Conservation (phyloP, 2,888 invertebrate species). For the Drosophila mayaguana region DNA sequence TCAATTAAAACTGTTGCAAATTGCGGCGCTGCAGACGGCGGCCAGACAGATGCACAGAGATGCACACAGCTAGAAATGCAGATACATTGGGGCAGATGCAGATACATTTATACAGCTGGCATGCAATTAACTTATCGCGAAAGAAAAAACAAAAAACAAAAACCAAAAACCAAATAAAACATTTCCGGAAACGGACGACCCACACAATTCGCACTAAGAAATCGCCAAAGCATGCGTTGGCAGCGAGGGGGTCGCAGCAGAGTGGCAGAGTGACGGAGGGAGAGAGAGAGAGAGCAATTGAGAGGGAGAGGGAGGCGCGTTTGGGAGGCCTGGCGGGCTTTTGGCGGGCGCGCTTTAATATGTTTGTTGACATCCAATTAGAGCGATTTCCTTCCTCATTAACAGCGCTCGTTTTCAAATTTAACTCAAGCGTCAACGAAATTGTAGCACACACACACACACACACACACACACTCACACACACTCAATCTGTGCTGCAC, state of each 20-base stretch:
- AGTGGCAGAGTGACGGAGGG: not conserved
- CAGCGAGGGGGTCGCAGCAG: not conserved
- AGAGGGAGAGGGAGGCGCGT: not conserved
- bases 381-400: constrained; percentile 80
- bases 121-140: constrained; percentile 79
- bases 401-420: constrained; percentile 70
- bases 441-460: constrained; percentile 53
- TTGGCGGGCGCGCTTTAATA: constrained; percentile 53
- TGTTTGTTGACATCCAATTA: constrained; percentile 81
- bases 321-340: not conserved
- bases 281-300: not conserved
- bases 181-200: constrained; percentile 76
- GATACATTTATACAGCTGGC: constrained; percentile 26
- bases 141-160: constrained; percentile 27
- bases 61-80: constrained; percentile 3
- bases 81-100: constrained; percentile 10
- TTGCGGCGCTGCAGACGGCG: constrained; percentile 28
- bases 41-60: constrained; percentile 34
- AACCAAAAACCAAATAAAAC: constrained; percentile 43
- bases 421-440: constrained; percentile 76
- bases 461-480: constrained; percentile 9
- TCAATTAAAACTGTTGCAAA: constrained; percentile 68
- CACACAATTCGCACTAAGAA: constrained; percentile 67
- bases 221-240: not conserved
- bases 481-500: constrained; percentile 51